phyloP scores from a whole-genome alignment of 1,140 invertebrate species.

The Solenopsis fugax region DNA sequence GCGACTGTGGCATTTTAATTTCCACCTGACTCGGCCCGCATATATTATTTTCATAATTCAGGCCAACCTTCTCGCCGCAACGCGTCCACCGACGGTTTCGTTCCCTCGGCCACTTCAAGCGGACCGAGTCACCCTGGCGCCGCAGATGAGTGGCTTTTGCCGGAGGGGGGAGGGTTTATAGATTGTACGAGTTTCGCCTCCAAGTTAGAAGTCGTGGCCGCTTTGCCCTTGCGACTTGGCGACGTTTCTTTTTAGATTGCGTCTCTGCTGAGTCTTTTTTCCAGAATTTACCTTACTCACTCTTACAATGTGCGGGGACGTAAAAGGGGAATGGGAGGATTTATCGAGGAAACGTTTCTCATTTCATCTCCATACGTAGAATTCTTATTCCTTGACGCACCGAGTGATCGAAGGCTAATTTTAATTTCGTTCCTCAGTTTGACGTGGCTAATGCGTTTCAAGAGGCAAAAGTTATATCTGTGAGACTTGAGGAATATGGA shows the following conservation, averaged over 20 bases:
- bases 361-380: not conserved
- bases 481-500: no score
- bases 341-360: slow-evolving; percentile 1
- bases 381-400: not conserved
- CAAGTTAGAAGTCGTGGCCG: not conserved
- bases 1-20: slow-evolving; percentile 77
- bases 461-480: no score
- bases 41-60: slow-evolving; percentile 78
- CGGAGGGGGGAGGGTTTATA: slow-evolving; percentile 27
- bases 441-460: not conserved
- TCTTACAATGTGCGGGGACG: not conserved
- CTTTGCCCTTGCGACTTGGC: slow-evolving; percentile 14
- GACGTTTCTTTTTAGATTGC: slow-evolving; percentile 31
- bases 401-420: not conserved
- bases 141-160: slow-evolving; percentile 47
- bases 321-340: not conserved
- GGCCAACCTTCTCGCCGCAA: slow-evolving; percentile 32
- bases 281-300: not conserved
- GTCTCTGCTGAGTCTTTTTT: not conserved
- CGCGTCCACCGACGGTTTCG: slow-evolving; percentile 38
- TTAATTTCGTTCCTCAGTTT: not conserved
- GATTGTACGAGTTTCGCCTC: slow-evolving; percentile 25
- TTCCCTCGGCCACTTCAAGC: slow-evolving; percentile 28
- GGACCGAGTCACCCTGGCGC: slow-evolving; percentile 57
- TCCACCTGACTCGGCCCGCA: slow-evolving; percentile 60